Percentiles rank a stretch among this genome's conserved stretches.
These are phyloP conservation scores for Drosophila fulvimacula DNA, from an alignment of 2,888 invertebrate genomes.

Conservation along the genomic window DNA sequence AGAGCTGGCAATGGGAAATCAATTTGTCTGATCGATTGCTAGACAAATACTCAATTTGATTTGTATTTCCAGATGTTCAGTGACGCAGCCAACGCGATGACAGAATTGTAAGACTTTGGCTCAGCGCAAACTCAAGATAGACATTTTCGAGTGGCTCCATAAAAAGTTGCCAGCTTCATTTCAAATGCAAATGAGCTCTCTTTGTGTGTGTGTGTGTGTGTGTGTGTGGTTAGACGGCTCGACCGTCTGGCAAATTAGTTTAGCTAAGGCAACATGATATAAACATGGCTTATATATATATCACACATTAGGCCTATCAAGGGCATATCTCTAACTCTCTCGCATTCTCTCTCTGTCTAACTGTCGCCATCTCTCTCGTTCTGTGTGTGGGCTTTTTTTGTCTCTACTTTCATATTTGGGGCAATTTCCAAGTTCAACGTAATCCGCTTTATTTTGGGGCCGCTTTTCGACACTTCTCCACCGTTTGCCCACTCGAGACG, in stretches of 20 bases:
- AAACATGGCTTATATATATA: slow-evolving; percentile 61
- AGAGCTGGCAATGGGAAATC: slow-evolving; percentile 37
- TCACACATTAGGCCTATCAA: slow-evolving; percentile 51
- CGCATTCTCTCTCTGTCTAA: neutral
- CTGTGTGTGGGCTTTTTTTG: slow-evolving; percentile 30
- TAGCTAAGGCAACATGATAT: slow-evolving; percentile 39
- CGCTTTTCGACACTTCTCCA: slow-evolving; percentile 40
- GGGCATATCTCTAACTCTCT: neutral
- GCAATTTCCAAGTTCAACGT: slow-evolving; percentile 40
- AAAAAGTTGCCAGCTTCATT: slow-evolving; percentile 70
- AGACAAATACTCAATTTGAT: slow-evolving; percentile 45
- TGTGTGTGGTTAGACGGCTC: slow-evolving; percentile 1
- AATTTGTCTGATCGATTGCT: slow-evolving; percentile 61
- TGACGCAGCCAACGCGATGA: slow-evolving; percentile 33
- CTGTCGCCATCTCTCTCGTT: neutral
- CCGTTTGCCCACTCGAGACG: slow-evolving; percentile 32
- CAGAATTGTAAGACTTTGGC: slow-evolving; percentile 39
- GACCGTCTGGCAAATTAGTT: slow-evolving; percentile 67
- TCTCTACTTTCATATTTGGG: slow-evolving; percentile 42
- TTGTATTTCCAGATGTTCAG: slow-evolving; percentile 21
- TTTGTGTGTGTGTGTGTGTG: slow-evolving; percentile 7
- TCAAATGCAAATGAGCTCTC: slow-evolving; percentile 73
- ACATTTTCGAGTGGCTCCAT: slow-evolving; percentile 56
- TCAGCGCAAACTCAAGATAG: slow-evolving; percentile 18
- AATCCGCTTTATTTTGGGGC: slow-evolving; percentile 68